Percentiles rank a stretch among this genome's conserved stretches.
Conservation (phyloP, 1,140 invertebrate species). For the Polyergus mexicanus region DNA sequence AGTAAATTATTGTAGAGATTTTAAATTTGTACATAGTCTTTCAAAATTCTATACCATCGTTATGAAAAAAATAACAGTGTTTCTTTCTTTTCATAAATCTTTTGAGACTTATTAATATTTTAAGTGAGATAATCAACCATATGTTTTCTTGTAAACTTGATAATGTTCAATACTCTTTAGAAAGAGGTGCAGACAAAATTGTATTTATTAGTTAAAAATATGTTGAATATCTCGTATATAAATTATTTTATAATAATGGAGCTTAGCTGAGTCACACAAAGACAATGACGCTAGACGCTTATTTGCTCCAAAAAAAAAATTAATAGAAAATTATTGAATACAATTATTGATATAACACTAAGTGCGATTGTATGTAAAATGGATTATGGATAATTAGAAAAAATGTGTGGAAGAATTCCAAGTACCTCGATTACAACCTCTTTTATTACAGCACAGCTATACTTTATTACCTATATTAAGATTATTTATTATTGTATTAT, state of each 20-base stretch:
- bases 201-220: constrained; percentile 78
- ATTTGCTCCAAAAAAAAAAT: constrained; percentile 79
- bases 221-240: constrained; percentile 75
- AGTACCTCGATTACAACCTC: constrained; percentile 26
- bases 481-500: background rate
- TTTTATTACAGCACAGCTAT: constrained; percentile 53
- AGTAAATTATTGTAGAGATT: constrained; percentile 19
- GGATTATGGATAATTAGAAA: constrained; percentile 56
- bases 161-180: constrained; percentile 1
- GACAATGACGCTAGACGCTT: constrained; percentile 85
- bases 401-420: constrained; percentile 50
- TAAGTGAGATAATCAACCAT: constrained; percentile 69
- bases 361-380: constrained; percentile 80
- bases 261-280: constrained; percentile 79
- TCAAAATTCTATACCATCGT: background rate
- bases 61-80: background rate
- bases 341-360: constrained; percentile 76
- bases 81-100: background rate
- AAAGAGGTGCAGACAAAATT: constrained; percentile 74
- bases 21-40: constrained; percentile 2
- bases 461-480: constrained; percentile 56
- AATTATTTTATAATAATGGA: constrained; percentile 77
- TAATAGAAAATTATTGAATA: constrained; percentile 70
- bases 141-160: constrained; percentile 35
- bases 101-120: constrained; percentile 23